Percentiles rank a stretch among this genome's conserved stretches.
These are phyloP conservation scores for Rhopalosiphum padi DNA, from an alignment of 1,140 invertebrate species.

Conservation along the genomic window DNA sequence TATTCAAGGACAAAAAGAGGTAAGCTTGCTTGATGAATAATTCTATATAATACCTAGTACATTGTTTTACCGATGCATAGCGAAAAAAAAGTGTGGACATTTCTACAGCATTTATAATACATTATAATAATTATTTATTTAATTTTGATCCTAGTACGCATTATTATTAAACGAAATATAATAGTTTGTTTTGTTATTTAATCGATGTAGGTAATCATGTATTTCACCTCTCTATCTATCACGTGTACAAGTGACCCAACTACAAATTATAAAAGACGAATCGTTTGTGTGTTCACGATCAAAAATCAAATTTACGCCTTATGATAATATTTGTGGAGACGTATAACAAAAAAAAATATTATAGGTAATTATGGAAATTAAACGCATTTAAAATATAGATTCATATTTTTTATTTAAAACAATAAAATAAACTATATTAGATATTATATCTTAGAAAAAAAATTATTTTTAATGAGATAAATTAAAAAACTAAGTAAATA, in stretches of 20 bases:
- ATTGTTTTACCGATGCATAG: not conserved
- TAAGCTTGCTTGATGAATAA: not conserved
- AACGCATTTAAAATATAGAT: not conserved
- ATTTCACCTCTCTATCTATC: not conserved
- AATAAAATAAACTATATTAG: not conserved
- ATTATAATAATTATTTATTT: not conserved
- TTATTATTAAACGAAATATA: not conserved
- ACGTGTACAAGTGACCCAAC: not conserved
- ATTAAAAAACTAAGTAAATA: not conserved
- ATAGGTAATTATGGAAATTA: not conserved
- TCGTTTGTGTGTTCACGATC: not conserved
- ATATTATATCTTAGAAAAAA: not conserved
- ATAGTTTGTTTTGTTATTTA: constrained; percentile 1
- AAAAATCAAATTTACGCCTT: not conserved
- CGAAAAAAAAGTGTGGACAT: not conserved
- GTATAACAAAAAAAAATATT: not conserved
- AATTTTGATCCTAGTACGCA: not conserved
- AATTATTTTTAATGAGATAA: not conserved
- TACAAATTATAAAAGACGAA: not conserved
- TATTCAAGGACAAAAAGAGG: not conserved
- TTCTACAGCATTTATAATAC: not conserved
- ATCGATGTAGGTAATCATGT: not conserved
- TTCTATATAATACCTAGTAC: not conserved
- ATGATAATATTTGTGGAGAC: not conserved
- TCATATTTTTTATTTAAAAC: not conserved